Percentiles rank a stretch among this genome's conserved stretches.
These are phyloP conservation scores for Parnassius mnemosyne DNA, from an alignment of 2,888 invertebrate species.

Conservation along the genomic window DNA sequence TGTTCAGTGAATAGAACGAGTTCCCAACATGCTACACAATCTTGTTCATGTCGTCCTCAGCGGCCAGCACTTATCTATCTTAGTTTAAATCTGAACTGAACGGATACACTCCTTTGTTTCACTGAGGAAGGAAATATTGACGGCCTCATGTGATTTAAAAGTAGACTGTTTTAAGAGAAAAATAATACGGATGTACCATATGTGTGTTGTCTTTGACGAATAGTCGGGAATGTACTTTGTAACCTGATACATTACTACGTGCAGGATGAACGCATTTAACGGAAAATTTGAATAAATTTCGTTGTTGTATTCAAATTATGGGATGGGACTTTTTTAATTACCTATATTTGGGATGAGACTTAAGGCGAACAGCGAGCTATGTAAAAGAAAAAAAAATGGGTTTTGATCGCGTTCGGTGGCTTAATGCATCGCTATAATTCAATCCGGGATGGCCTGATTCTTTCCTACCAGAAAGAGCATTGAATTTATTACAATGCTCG, in stretches of 20 bases:
- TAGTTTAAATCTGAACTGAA: slow-evolving; percentile 58
- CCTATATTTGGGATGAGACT: slow-evolving; percentile 63
- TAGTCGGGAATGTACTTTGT: slow-evolving; percentile 58
- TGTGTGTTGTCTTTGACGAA: slow-evolving; percentile 74
- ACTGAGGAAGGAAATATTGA: slow-evolving; percentile 72
- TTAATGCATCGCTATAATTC: slow-evolving; percentile 79
- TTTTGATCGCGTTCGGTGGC: slow-evolving; percentile 68
- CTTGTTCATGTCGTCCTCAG: slow-evolving; percentile 47
- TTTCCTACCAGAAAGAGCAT: slow-evolving; percentile 78
- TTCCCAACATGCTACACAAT: slow-evolving; percentile 33
- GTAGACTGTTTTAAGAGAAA: slow-evolving; percentile 77
- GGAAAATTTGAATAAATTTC: slow-evolving; percentile 53
- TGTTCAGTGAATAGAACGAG: slow-evolving; percentile 33
- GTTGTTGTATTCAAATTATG: slow-evolving; percentile 56
- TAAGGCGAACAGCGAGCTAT: slow-evolving; percentile 54
- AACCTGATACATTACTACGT: slow-evolving; percentile 58
- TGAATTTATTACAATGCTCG: slow-evolving; percentile 78
- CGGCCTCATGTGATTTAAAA: slow-evolving; percentile 73
- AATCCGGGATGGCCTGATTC: slow-evolving; percentile 67
- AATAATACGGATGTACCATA: slow-evolving; percentile 73
- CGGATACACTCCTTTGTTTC: slow-evolving; percentile 64
- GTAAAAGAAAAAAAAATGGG: slow-evolving; percentile 66
- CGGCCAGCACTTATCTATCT: slow-evolving; percentile 64
- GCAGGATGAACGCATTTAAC: slow-evolving; percentile 53
- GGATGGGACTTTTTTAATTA: too few relatives aligned